phyloP scores from a whole-genome alignment of 2,797 vertebrate species.

The Liasis olivaceus region DNA sequence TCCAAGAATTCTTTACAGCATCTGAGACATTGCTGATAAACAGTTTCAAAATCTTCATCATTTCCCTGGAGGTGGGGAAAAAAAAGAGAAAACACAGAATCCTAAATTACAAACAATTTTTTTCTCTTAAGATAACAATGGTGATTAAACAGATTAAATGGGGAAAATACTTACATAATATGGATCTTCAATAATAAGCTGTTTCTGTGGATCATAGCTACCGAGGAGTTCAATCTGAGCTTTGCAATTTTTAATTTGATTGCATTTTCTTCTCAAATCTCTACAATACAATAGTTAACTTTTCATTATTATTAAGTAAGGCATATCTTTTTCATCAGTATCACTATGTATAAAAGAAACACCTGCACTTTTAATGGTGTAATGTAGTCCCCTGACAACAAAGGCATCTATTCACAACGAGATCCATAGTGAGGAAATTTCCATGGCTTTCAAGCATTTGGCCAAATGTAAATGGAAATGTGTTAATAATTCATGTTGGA shows the following conservation, averaged over 20 bases:
- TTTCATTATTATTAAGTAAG: not conserved
- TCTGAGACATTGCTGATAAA: constrained; percentile 91
- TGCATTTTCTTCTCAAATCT: constrained; percentile 88
- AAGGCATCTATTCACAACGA: not conserved
- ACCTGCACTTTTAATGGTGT: not conserved
- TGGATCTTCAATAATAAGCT: constrained; percentile 91
- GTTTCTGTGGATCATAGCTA: constrained; percentile 90
- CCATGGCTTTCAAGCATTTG: not conserved
- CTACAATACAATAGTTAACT: constrained; percentile 78
- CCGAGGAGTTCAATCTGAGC: constrained; percentile 94
- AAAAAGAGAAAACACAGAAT: constrained; percentile 16
- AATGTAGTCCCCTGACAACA: not conserved
- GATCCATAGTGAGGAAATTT: not conserved
- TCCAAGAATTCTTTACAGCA: constrained; percentile 94
- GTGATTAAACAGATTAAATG: not conserved
- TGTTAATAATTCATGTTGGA: not conserved
- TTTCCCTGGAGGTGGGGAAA: constrained; percentile 77
- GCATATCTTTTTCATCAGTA: not conserved
- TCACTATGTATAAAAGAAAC: not conserved
- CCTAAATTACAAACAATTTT: not conserved
- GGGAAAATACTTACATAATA: constrained; percentile 88
- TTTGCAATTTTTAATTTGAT: constrained; percentile 80
- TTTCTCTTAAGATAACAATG: not conserved
- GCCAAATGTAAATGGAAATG: not conserved
- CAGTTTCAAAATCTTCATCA: constrained; percentile 91